Conservation (phyloP, 2,797 vertebrate genomes). For the Esox lucius region DNA sequence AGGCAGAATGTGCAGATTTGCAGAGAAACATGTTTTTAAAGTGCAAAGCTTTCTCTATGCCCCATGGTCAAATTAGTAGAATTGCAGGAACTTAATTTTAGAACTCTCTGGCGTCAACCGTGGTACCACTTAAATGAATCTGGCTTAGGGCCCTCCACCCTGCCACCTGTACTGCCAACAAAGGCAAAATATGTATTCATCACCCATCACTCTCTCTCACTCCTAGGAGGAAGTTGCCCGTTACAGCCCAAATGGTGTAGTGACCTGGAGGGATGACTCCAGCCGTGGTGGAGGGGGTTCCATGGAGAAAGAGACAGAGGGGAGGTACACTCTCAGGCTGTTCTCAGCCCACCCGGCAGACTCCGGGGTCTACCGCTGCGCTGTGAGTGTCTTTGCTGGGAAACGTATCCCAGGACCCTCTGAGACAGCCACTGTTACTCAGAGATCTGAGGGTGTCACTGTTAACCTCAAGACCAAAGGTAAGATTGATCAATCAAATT, state of each 20-base stretch:
- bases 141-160: no score
- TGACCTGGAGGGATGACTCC: constrained; percentile 79
- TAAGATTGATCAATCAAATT: constrained; percentile 34
- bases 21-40: no score
- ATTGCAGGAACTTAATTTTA: no score
- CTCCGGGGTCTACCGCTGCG: constrained; percentile 74
- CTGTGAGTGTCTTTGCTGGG: constrained; percentile 75
- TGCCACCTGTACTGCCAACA: no score
- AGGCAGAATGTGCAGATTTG: no score
- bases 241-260: constrained; percentile 73
- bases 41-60: no score
- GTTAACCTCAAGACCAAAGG: constrained; percentile 78
- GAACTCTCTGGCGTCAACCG: no score
- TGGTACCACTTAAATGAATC: no score
- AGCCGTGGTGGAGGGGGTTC: constrained; percentile 61
- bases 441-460: constrained; percentile 74
- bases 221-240: constrained; percentile 76
- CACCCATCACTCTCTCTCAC: background rate
- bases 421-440: constrained; percentile 69
- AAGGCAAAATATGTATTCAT: no score
- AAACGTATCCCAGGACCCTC: constrained; percentile 56
- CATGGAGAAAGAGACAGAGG: constrained; percentile 73
- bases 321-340: constrained; percentile 71
- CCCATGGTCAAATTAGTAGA: no score
- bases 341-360: constrained; percentile 73